Base-by-base conservation (phyloP, 2,888 invertebrate species). In the Hanleya hanleyi region DNA sequence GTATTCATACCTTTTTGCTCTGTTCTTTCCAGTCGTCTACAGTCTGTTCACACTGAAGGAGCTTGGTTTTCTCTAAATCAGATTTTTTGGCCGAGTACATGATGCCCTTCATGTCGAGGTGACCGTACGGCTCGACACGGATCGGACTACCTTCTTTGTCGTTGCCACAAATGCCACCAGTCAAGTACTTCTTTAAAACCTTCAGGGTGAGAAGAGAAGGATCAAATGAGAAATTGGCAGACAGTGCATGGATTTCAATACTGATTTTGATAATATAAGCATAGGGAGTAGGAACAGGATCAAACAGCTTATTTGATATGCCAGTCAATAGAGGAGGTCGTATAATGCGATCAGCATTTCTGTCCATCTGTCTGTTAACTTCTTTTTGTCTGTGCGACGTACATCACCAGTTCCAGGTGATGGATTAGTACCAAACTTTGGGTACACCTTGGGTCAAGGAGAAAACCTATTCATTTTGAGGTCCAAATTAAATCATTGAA, bases 51-150 rank as follows among this genome's bases (percentile, higher is more conserved):
- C 90, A 88, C 70, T 89, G 87, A 50, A 80, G 72, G 7, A 90
- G 76, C 70, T 89, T 90, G 22, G 84, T 82, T 73, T 85, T 89
- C 75, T 90, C 90, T 67, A 90, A 79, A 76, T 90, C 89, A 0
- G 83, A 81, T 51, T 85, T 86, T 64, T 81, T 80, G 51, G 84
- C 80, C 9, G 89, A 89, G 69, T 86, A 86, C 88, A 90, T 87
- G 5, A 90, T 73, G 0, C 90, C 91, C 75, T 88, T 90, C 84
- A 91, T 87, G 77, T 90, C 90, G 61, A 90, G 82, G 26, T 80
- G 81, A 0, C 90, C 90, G 72, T 83, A 90, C 36, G 86, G 79
- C 71, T 90, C 90, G 32, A 90, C 84, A 9, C 87, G 73, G 7
- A 90, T 73, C 0, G 87, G 87, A 0, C 87, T 86, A 0, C 90